Percentiles rank a stretch among this genome's conserved stretches.
Conservation (phyloP, 1,140 invertebrate genomes). For the Leucophenga varia region DNA sequence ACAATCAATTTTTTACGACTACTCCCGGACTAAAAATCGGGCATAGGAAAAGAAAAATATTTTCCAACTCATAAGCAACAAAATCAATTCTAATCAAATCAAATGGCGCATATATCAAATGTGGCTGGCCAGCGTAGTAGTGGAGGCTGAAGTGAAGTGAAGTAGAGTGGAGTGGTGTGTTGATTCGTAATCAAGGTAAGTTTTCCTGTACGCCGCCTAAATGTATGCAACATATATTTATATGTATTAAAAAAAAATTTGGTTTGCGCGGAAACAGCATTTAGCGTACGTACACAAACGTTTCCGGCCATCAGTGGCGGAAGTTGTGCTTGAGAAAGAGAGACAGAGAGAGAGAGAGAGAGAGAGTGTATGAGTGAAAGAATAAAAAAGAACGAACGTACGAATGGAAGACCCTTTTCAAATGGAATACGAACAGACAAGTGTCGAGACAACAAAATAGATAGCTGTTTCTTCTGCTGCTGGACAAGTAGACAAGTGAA, state of each 20-base stretch:
- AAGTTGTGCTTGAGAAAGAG: slow-evolving; percentile 1
- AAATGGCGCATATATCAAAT: slow-evolving; percentile 25
- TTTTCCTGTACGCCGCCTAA: too few species aligned
- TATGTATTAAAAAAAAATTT: too few species aligned
- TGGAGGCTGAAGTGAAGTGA: too few species aligned
- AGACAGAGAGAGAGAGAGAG: too few species aligned
- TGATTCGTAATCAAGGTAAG: too few species aligned
- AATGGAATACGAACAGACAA: slow-evolving; percentile 28
- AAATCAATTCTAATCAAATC: slow-evolving; percentile 38
- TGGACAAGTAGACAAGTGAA: too few species aligned
- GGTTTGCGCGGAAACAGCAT: too few species aligned
- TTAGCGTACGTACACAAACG: slow-evolving; percentile 4
- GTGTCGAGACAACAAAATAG: slow-evolving; percentile 38
- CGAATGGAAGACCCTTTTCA: slow-evolving; percentile 31
- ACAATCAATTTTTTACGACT: slow-evolving; percentile 1
- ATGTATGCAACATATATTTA: too few species aligned
- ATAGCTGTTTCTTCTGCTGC: too few species aligned
- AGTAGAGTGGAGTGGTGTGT: too few species aligned
- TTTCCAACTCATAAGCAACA: slow-evolving; percentile 30
- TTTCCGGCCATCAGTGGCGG: slow-evolving; percentile 2
- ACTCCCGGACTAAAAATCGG: too few species aligned
- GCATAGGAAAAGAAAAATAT: not conserved
- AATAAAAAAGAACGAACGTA: slow-evolving; percentile 17
- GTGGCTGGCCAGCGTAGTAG: not conserved
- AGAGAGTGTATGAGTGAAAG: slow-evolving; percentile 19